Conservation (phyloP, 2,113 vertebrate genomes). For the Regulus satrapa region DNA sequence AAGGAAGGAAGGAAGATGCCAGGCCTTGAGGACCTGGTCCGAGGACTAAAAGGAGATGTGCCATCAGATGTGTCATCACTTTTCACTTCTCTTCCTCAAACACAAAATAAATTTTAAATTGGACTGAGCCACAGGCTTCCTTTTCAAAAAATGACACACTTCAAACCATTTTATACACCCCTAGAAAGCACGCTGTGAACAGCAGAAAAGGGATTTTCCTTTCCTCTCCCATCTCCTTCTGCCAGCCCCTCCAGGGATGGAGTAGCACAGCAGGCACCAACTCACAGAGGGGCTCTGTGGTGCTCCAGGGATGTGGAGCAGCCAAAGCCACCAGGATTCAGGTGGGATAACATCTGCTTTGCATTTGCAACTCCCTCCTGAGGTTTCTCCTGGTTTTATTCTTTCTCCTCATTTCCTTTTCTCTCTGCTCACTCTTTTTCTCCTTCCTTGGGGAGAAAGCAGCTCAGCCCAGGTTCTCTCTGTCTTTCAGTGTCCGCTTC, state of each 20-base stretch:
- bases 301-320: not conserved
- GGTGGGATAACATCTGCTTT: conserved; percentile 30
- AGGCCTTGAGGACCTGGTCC: not conserved
- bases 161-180: not conserved
- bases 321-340: not conserved
- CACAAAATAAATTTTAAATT: not conserved
- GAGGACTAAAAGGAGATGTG: not conserved
- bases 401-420: conserved; percentile 1
- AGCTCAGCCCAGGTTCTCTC: not conserved
- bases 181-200: not conserved
- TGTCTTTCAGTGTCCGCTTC: not conserved
- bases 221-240: not conserved
- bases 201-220: not conserved
- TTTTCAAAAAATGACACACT: not conserved
- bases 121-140: not conserved
- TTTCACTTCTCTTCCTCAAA: not conserved
- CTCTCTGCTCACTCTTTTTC: not conserved
- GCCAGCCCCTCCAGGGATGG: not conserved
- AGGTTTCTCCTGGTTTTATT: not conserved
- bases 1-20: too few species aligned
- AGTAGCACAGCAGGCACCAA: not conserved
- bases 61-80: not conserved
- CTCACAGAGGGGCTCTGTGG: not conserved
- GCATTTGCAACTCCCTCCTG: not conserved
- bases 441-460: not conserved